phyloP scores from a whole-genome alignment of 35 echinoderm and acorn worm species.

The Heliocidaris tuberculata region DNA sequence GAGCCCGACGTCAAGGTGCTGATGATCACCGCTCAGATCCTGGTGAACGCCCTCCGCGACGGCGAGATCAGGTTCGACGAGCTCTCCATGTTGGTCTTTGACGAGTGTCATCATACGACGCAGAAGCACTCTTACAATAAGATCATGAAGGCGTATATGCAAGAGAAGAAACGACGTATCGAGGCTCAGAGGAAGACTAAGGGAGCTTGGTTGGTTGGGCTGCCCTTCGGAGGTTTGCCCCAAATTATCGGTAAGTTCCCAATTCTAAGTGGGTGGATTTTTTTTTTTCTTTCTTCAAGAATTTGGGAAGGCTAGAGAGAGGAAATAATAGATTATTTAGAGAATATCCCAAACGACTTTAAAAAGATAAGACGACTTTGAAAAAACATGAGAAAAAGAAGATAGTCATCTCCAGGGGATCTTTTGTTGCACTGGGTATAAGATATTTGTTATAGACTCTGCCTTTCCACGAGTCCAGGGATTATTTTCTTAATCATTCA shows the following conservation, averaged over 20 bases:
- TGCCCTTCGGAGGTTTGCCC: conserved; percentile 38
- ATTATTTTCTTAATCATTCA: too few species aligned
- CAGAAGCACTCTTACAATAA: conserved; percentile 69
- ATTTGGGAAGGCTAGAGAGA: too few species aligned
- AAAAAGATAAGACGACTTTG: too few species aligned
- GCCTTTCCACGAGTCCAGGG: too few species aligned
- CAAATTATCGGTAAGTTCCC: conserved; percentile 56
- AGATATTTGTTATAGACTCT: too few species aligned
- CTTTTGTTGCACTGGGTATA: too few species aligned
- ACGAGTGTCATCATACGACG: conserved; percentile 76
- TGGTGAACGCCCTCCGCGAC: conserved; percentile 42
- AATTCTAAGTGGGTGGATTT: background rate
- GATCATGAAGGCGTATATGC: conserved; percentile 64
- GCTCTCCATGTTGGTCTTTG: conserved; percentile 62
- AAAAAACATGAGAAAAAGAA: too few species aligned
- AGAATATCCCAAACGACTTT: too few species aligned
- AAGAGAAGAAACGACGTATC: conserved; percentile 45
- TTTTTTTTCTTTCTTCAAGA: too few species aligned
- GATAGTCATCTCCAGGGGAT: too few species aligned
- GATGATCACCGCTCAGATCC: conserved; percentile 70
- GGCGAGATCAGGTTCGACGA: conserved; percentile 27
- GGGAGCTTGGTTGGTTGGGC: conserved; percentile 22
- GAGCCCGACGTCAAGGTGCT: conserved; percentile 18
- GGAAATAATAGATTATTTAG: too few species aligned
- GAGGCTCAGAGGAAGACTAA: background rate